phyloP scores from a whole-genome alignment of 1,140 invertebrate species.

The Pseudomyrmex gracilis region DNA sequence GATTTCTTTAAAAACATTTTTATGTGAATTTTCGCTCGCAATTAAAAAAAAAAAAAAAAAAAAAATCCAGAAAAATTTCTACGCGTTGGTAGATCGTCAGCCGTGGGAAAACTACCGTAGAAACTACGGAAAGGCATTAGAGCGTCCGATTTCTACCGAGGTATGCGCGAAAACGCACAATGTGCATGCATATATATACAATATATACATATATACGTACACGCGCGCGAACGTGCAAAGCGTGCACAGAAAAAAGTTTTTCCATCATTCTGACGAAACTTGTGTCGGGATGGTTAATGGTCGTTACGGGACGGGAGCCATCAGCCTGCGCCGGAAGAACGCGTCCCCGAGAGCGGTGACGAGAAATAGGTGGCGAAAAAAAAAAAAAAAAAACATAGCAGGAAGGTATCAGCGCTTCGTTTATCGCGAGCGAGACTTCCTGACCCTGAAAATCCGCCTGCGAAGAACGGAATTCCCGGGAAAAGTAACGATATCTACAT shows the following conservation, averaged over 20 bases:
- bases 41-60: too few species aligned
- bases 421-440: conserved; percentile 31
- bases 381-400: conserved; percentile 38
- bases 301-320: conserved; percentile 62
- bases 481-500: conserved; percentile 39
- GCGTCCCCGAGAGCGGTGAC: conserved; percentile 42
- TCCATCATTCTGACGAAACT: conserved; percentile 67
- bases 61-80: too few species aligned
- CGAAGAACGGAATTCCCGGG: background rate
- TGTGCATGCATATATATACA: background rate
- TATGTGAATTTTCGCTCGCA: too few species aligned
- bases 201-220: background rate
- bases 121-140: conserved; percentile 46
- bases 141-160: conserved; percentile 12
- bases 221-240: background rate
- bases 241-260: conserved; percentile 61
- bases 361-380: conserved; percentile 49
- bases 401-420: conserved; percentile 53
- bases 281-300: conserved; percentile 67
- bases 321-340: conserved; percentile 57
- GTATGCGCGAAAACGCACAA: too few species aligned
- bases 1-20: too few species aligned
- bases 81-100: conserved; percentile 16
- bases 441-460: background rate
- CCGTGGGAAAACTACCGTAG: conserved; percentile 34